These are phyloP conservation scores for Brachymystax lenok DNA, from an alignment of 2,797 vertebrate genomes.

Conservation along the genomic window DNA sequence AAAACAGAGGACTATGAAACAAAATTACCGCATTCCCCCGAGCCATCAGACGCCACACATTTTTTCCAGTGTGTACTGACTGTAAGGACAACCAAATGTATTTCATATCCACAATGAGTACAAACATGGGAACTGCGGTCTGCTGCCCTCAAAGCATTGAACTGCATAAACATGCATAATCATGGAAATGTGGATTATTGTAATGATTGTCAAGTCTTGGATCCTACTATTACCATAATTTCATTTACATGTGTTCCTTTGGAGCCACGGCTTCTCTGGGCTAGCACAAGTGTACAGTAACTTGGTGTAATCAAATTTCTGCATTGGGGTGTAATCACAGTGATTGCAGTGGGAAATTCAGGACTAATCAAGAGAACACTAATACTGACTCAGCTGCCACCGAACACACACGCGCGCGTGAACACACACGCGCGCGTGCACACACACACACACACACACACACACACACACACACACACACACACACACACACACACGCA, in stretches of 20 bases:
- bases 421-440: slow-evolving; percentile 4
- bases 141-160: background rate
- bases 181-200: background rate
- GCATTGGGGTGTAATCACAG: slow-evolving; percentile 25
- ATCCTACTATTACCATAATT: slow-evolving; percentile 30
- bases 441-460: too few species aligned
- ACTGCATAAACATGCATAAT: background rate
- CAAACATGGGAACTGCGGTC: background rate
- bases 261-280: slow-evolving; percentile 10
- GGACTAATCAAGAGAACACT: slow-evolving; percentile 16
- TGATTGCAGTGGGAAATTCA: slow-evolving; percentile 35
- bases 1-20: slow-evolving; percentile 37
- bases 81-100: background rate
- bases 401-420: slow-evolving; percentile 2
- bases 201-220: slow-evolving; percentile 2
- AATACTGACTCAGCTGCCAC: background rate
- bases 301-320: slow-evolving; percentile 43
- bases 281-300: slow-evolving; percentile 55
- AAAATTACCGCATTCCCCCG: slow-evolving; percentile 32
- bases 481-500: background rate
- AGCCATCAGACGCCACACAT: slow-evolving; percentile 24
- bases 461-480: slow-evolving; percentile 6
- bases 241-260: slow-evolving; percentile 17
- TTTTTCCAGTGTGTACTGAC: slow-evolving; percentile 25
- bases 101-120: slow-evolving; percentile 20